Percentiles rank a stretch among this genome's conserved stretches.
These are phyloP conservation scores for Choloepus hoffmanni DNA, from an alignment of 2,113 vertebrate species.

Conservation along the genomic window DNA sequence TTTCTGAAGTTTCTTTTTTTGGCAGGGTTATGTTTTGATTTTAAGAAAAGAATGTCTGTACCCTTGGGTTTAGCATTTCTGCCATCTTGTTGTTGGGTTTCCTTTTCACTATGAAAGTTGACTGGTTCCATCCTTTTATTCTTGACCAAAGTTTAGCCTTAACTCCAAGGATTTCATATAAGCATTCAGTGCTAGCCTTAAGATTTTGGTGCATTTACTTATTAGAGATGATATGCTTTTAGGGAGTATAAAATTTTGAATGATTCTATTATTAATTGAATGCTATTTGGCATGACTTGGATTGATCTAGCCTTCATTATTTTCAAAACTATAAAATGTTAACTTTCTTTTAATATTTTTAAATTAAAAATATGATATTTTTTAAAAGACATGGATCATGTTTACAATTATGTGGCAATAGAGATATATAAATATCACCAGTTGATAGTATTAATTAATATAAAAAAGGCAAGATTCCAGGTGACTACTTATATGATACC, in stretches of 20 bases:
- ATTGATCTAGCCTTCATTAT: conserved; percentile 38
- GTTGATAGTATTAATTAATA: too few relatives aligned
- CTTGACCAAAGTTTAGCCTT: not conserved
- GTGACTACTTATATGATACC: too few relatives aligned
- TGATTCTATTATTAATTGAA: conserved; percentile 40
- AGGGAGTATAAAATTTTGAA: conserved; percentile 45
- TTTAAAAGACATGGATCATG: too few relatives aligned
- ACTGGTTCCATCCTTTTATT: conserved; percentile 64
- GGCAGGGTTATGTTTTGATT: not conserved
- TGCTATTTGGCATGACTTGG: not conserved
- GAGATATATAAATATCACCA: too few relatives aligned
- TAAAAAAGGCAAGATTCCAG: too few relatives aligned
- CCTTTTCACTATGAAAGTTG: conserved; percentile 65
- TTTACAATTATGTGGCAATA: too few relatives aligned
- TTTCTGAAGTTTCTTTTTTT: conserved; percentile 72
- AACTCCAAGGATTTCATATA: conserved; percentile 4
- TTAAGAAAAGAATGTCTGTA: conserved; percentile 58
- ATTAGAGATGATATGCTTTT: conserved; percentile 17
- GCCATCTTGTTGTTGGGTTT: conserved; percentile 73
- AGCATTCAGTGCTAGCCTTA: conserved; percentile 49
- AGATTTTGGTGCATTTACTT: conserved; percentile 36
- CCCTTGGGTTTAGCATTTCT: conserved; percentile 63
- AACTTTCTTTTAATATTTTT: conserved; percentile 51
- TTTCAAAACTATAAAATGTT: conserved; percentile 20
- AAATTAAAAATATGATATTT: not conserved